phyloP scores from a whole-genome alignment of 2,888 invertebrate species.

The Selenia dentaria region DNA sequence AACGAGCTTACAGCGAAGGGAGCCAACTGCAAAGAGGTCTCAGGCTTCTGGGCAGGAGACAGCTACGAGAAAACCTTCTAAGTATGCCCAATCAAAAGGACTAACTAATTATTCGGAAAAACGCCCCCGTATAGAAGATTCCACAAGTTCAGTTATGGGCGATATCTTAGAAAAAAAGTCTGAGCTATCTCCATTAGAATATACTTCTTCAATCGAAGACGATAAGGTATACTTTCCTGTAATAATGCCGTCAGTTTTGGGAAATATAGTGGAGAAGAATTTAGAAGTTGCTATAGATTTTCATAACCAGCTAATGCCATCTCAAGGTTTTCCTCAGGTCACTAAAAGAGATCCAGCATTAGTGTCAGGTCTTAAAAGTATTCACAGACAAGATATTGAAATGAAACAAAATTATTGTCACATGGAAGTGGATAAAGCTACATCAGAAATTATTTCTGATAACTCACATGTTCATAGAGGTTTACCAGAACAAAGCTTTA shows the following conservation, averaged over 20 bases:
- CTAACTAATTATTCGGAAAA: constrained; percentile 65
- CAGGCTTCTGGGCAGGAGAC: constrained; percentile 35
- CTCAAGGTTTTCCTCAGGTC: constrained; percentile 80
- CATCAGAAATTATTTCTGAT: constrained; percentile 24
- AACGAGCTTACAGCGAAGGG: constrained; percentile 65
- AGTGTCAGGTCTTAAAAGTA: constrained; percentile 64
- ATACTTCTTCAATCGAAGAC: constrained; percentile 46
- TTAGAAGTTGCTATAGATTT: constrained; percentile 38
- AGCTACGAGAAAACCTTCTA: constrained; percentile 60
- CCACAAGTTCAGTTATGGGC: constrained; percentile 46
- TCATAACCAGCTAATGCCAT: constrained; percentile 54
- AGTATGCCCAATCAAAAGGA: constrained; percentile 70
- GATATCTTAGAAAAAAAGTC: constrained; percentile 65
- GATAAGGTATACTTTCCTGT: constrained; percentile 77
- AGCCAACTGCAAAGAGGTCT: constrained; percentile 48
- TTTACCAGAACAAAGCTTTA: constrained; percentile 68
- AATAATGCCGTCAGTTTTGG: constrained; percentile 70
- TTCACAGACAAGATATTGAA: constrained; percentile 75
- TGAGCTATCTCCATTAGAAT: constrained; percentile 27
- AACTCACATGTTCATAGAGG: constrained; percentile 29
- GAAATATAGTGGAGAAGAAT: constrained; percentile 85
- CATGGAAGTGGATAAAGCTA: constrained; percentile 59
- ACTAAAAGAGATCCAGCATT: constrained; percentile 60
- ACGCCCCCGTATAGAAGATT: constrained; percentile 55
- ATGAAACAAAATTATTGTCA: constrained; percentile 27